Base-by-base conservation (phyloP, 2,888 invertebrate species). In the Scelioninae gen. 1 region DNA sequence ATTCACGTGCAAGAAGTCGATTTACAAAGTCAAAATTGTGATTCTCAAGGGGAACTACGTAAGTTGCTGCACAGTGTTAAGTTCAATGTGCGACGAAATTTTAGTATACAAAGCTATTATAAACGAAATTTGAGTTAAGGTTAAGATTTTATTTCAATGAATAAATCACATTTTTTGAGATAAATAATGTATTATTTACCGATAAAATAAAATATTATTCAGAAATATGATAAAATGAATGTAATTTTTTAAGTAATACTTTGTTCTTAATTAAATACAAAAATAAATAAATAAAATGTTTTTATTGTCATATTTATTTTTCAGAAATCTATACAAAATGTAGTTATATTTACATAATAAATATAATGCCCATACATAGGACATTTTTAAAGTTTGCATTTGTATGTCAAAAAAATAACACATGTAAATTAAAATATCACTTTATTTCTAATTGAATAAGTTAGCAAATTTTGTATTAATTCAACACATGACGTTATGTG, bases 21-120 rank as follows among this genome's bases (percentile, higher is more conserved):
- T 65, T 49, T 63, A 7, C 29, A 10, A 56, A 65, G 63, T 65
- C 63, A 32, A 58, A 66, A 75, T 58, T 58, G 43, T 51, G 66
- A 45, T 49, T 56, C 38, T 43, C n/a, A 15, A 47, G 16, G 7
- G 29, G 49, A 10, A 31, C 9, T 60, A 8, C 29, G 10, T 8
- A 13, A 38, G 38, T 16, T 15, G 56, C 15, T 31, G n/a, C 53
- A 13, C 15, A n/a, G 32, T 5, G 13, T n/a, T 55, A 5, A 4
- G 13, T 29, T 29, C 11, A 43, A 43, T 11, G 29, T 38, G 16
- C 3, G 10, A 56, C 34, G n/a, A 34, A 11, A 56, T 34, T 56
- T 56, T 16, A n/a, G 38, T 56, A 38, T 38, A 29, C 58, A 9
- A n/a, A 43, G n/a, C n/a, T n/a, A 43, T 23, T 23, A 23, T 23